Evolutionary conservation across 2,888 invertebrate species (phyloP).

Genomic region (Suillia variegata): DNA sequence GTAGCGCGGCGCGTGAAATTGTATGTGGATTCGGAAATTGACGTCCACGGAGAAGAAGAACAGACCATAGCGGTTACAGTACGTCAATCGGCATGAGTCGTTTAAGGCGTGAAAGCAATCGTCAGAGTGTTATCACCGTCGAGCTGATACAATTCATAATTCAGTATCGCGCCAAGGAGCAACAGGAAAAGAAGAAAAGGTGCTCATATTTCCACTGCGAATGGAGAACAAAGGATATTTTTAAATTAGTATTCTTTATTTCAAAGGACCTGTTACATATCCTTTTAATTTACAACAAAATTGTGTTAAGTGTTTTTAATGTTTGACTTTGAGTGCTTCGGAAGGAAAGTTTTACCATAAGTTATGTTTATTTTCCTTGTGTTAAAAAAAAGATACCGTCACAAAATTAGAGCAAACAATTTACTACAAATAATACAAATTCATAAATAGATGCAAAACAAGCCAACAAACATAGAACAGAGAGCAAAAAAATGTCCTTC

Average conservation of each 20-base stretch:
- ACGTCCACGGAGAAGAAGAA: not conserved
- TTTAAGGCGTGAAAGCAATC: conserved; percentile 52
- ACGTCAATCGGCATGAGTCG: conserved; percentile 48
- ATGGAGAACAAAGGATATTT: too few species aligned
- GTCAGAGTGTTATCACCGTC: conserved; percentile 58
- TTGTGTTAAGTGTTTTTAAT: conserved; percentile 23
- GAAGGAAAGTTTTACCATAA: conserved; percentile 32
- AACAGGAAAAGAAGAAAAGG: conserved; percentile 58
- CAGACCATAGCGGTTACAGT: not conserved
- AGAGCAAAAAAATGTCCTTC: too few species aligned
- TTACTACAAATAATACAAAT: too few species aligned
- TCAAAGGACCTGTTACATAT: not conserved
- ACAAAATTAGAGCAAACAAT: too few species aligned
- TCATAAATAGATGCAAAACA: too few species aligned
- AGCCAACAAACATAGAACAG: too few species aligned
- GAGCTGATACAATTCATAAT: conserved; percentile 61
- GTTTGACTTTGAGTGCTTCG: conserved; percentile 36
- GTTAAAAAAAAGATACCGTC: too few species aligned
- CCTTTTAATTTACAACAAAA: not conserved
- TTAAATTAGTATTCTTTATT: not conserved
- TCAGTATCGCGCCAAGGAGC: conserved; percentile 58
- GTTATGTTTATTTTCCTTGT: too few species aligned
- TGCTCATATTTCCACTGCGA: conserved; percentile 32
- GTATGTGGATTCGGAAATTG: not conserved
- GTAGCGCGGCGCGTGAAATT: conserved; percentile 2